Base-by-base conservation (phyloP, 2,888 invertebrate species). In the Eupithecia vulgata region DNA sequence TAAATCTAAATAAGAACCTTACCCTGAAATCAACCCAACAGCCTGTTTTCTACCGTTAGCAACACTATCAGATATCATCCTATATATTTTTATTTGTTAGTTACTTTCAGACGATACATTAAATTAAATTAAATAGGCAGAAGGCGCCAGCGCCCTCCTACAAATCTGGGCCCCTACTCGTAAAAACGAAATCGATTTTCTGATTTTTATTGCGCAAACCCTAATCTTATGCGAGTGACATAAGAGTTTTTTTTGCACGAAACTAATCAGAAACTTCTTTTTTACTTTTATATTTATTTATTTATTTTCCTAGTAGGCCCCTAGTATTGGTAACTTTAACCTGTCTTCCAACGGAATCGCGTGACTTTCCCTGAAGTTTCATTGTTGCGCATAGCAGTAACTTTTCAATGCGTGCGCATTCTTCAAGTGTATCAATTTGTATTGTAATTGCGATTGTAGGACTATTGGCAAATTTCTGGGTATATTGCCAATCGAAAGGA, bases 361-460 rank as follows among this genome's bases (percentile, higher is more conserved):
- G 78, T 79, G 74, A 77, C 78, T 79, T 77, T 77, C 78, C 64
- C 76, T 70, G 69, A 75, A 69, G 74, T 75, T 72, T 72, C 70
- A 62, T 72, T 71, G 69, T 70, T 73, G 75, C 71, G 70, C 71
- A 74, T 67, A 61, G 45, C 68, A 67, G 72, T 74, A 67, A 73
- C 77, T 76, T 73, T 77, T 76, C 73, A 76, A 74, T 74, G 78
- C 78, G 70, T 75, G 72, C 70, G 48, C 76, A 76, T 75, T 76
- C 76, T 72, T 74, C 70, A 67, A 61, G 67, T 65, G 67, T 72
- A 75, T 76, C 68, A 67, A 76, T 70, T 68, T 45, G 71, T 72
- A 68, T 67, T 73, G 73, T 64, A 64, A 73, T 74, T 67, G 45
- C 35, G 59, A 70, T 72, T 67, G 71, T 61, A 65, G 40, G 40